Evolutionary conservation across 2,113 vertebrate species (phyloP), one percentile per base, ranked within the genome.

Genomic region (Ptilonorhynchus violaceus): DNA sequence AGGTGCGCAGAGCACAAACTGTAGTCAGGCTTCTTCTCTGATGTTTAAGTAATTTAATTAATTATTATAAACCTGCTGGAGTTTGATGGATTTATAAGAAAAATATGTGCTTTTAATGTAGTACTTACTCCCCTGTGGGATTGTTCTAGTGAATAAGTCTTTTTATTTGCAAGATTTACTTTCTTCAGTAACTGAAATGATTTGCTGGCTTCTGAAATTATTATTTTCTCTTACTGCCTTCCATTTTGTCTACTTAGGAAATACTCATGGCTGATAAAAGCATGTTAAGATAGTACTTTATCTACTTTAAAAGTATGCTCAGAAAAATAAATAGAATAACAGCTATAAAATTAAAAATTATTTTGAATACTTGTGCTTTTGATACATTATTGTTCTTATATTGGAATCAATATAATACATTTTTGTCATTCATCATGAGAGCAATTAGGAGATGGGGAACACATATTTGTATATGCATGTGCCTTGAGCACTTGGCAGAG

Each of bases 61-160:
- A 94, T 89, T 96, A 72, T 64, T 92, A 81, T 75, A 78, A 95
- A 89, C 25, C 83, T 93, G 23, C 25, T 78, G 52, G 37, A 92
- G 14, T 30, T 87, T 78, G 92, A 89, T 81, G 49, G 85, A 87
- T 95, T 91, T 92, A 78, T 66, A 89, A 66, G 60, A 89, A 95
- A 95, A 96, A 78, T 84, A 72, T 58, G 23, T 90, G 56, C 5
- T 82, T 93, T 86, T 94, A 86, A 84, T 67, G 33, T 47, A 68
- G 25, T 63, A 56, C 31, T 77, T 74, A 33, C 3, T 75, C 10
- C 37, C 37, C 46, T 56, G 1, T 78, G 80, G 49, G 37, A 67
- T 14, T 92, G 7, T 75, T 92, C 56, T 64, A 56, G n/a, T 27
- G 41, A 91, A 42, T 79, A 93, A 85, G 44, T 60, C 47, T 78